phyloP scores from a whole-genome alignment of 2,888 invertebrate genomes.

The Leptura quadrifasciata region DNA sequence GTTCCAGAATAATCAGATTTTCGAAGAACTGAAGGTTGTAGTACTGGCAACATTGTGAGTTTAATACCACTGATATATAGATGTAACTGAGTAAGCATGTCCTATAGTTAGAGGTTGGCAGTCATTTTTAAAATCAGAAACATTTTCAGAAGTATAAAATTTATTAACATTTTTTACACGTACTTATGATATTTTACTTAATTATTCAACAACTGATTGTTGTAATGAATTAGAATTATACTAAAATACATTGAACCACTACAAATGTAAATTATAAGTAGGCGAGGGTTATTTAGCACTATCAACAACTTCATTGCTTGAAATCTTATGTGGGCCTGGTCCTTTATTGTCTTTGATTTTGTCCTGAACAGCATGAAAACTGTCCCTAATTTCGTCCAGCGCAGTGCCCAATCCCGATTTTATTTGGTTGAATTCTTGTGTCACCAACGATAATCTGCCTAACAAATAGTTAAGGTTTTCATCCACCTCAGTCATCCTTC shows the following conservation, averaged over 20 bases:
- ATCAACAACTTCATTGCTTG: slow-evolving; percentile 61
- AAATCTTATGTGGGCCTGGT: slow-evolving; percentile 78
- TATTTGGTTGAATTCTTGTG: slow-evolving; percentile 89
- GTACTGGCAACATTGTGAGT: too few species aligned
- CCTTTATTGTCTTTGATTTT: slow-evolving; percentile 75
- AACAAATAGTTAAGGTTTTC: slow-evolving; percentile 88
- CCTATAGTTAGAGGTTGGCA: too few species aligned
- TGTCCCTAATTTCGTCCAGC: slow-evolving; percentile 82
- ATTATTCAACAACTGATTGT: slow-evolving; percentile 1
- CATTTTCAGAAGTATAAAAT: slow-evolving; percentile 9
- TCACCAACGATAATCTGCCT: slow-evolving; percentile 86
- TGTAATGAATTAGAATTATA: slow-evolving; percentile 33
- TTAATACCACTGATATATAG: too few species aligned
- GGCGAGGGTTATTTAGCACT: slow-evolving; percentile 18
- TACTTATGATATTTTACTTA: not conserved
- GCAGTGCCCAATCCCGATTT: slow-evolving; percentile 85
- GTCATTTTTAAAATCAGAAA: too few species aligned
- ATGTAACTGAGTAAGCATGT: too few species aligned
- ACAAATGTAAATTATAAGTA: slow-evolving; percentile 10
- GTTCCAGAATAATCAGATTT: too few species aligned
- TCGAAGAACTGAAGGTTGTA: too few species aligned
- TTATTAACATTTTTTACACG: not conserved
- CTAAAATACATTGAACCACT: slow-evolving; percentile 36
- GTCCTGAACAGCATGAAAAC: slow-evolving; percentile 79
- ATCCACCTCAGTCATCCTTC: slow-evolving; percentile 85